Percentiles rank a stretch among this genome's conserved stretches.
These are phyloP conservation scores for Parochlus steinenii DNA, from an alignment of 2,888 invertebrate species.

Conservation along the genomic window DNA sequence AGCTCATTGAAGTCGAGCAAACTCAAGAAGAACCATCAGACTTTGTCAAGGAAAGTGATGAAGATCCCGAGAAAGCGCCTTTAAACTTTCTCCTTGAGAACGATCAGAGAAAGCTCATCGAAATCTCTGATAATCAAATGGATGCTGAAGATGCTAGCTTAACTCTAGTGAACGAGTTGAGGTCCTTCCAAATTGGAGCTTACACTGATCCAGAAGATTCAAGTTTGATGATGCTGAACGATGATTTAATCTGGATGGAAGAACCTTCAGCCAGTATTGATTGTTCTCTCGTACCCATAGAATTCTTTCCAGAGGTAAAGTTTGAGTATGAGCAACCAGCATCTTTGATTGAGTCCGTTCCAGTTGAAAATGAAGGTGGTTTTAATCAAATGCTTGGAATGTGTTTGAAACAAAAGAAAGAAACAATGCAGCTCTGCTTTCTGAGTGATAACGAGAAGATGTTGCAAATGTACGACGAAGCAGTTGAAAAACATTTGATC, in stretches of 20 bases:
- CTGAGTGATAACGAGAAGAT: conserved; percentile 10
- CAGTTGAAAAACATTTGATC: conserved; percentile 10
- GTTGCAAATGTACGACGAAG: conserved; percentile 12
- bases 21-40: no score
- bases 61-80: no score
- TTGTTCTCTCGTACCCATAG: conserved; percentile 3
- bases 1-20: no score
- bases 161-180: no score
- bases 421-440: conserved; percentile 11
- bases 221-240: conserved; percentile 10
- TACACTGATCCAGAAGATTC: no score
- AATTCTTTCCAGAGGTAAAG: background rate
- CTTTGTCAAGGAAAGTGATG: no score
- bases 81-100: no score
- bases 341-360: background rate
- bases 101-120: no score
- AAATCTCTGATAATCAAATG: no score
- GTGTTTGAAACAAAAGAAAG: conserved; percentile 9
- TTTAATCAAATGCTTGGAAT: conserved; percentile 5
- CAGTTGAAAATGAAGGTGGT: background rate
- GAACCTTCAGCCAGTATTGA: conserved; percentile 1
- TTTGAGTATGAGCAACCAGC: conserved; percentile 5
- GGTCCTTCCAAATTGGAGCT: no score
- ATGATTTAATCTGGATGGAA: background rate
- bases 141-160: no score